Conservation (phyloP, 2,888 invertebrate genomes). For the Heliconius sara region DNA sequence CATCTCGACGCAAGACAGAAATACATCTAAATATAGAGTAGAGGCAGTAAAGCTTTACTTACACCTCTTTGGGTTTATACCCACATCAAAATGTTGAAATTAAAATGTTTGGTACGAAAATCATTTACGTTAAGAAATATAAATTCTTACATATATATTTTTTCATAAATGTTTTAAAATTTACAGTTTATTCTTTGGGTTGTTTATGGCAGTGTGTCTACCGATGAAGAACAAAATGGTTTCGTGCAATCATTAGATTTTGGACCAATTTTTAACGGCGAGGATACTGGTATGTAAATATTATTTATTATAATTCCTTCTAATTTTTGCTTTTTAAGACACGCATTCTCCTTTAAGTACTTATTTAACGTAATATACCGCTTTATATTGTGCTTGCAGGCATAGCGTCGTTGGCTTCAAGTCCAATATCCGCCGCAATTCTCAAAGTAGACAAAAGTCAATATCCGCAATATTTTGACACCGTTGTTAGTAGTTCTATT, state of each 20-base stretch:
- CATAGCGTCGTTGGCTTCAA: conserved; percentile 75
- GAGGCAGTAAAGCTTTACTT: conserved; percentile 59
- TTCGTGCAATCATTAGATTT: conserved; percentile 84
- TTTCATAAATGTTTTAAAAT: conserved; percentile 46
- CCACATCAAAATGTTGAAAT: conserved; percentile 72
- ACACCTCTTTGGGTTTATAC: conserved; percentile 71
- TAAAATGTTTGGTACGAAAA: conserved; percentile 72
- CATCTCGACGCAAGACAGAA: conserved; percentile 77
- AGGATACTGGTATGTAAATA: conserved; percentile 64
- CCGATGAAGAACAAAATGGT: conserved; percentile 68
- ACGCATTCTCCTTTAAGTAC: conserved; percentile 21
- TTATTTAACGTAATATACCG: conserved; percentile 28
- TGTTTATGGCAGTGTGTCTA: conserved; percentile 70
- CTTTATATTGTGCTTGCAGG: conserved; percentile 66
- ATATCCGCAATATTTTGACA: conserved; percentile 77
- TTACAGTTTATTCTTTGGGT: conserved; percentile 78
- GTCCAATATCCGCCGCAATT: conserved; percentile 73
- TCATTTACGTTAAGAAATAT: conserved; percentile 25
- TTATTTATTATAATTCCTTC: background rate
- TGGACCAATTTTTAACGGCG: conserved; percentile 78
- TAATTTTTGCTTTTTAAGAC: conserved; percentile 3
- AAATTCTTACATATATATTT: conserved; percentile 11
- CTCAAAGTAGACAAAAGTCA: conserved; percentile 77
- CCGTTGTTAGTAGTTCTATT: conserved; percentile 79
- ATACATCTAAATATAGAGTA: conserved; percentile 67